Evolutionary conservation across 2,113 vertebrate genomes (phyloP).

Genomic region (Chinchilla lanigera): DNA sequence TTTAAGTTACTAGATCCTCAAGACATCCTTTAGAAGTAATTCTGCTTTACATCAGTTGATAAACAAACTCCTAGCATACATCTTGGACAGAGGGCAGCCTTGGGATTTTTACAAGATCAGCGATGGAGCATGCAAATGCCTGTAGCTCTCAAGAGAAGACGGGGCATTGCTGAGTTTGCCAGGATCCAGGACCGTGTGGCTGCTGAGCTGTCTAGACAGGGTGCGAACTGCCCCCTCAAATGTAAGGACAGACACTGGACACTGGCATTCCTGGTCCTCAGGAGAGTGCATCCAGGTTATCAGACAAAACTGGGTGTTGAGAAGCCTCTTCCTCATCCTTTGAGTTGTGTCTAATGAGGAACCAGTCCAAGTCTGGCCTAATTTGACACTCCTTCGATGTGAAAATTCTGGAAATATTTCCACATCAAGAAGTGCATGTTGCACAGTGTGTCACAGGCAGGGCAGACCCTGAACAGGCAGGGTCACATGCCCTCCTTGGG

Average conservation of each 20-base stretch:
- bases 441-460: not conserved
- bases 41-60: not conserved
- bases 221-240: not conserved
- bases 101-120: not conserved
- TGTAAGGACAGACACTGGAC: rapidly evolving
- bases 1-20: not conserved
- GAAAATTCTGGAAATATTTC: not conserved
- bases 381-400: not conserved
- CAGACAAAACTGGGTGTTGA: not conserved
- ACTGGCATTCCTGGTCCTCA: not conserved
- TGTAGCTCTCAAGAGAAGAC: rapidly evolving
- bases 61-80: not conserved
- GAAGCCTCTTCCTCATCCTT: not conserved
- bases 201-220: rapidly evolving
- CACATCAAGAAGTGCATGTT: too few relatives aligned
- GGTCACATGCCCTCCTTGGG: not conserved
- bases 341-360: not conserved
- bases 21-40: too few relatives aligned
- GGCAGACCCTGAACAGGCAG: rapidly evolving
- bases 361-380: not conserved
- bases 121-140: not conserved
- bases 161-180: not conserved
- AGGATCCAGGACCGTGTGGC: rapidly evolving
- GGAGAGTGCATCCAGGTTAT: not conserved
- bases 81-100: not conserved